A percentile compares a stretch with the other conserved stretches of the same genome.
These are phyloP conservation scores for Pseudomyrmex cubaensis DNA, from an alignment of 1,140 invertebrate species.

Conservation along the genomic window DNA sequence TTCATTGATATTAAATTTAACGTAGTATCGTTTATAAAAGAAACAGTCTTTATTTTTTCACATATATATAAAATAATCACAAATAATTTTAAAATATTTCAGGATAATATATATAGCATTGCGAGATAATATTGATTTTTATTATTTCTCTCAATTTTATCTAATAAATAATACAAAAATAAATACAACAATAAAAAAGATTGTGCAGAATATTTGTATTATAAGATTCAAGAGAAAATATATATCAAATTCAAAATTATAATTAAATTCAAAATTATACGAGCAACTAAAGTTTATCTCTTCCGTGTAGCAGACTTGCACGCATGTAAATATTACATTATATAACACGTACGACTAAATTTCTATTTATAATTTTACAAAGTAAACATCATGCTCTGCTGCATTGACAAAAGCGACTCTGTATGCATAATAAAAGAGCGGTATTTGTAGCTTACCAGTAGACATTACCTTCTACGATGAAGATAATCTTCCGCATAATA, in stretches of 20 bases:
- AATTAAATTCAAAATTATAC: neutral
- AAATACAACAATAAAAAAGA: neutral
- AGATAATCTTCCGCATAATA: slow-evolving; percentile 4
- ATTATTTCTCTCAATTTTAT: neutral
- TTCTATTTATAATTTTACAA: neutral
- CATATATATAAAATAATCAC: neutral
- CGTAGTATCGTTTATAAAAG: neutral
- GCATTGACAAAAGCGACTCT: slow-evolving; percentile 5
- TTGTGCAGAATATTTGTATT: too few relatives aligned
- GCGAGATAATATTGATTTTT: neutral
- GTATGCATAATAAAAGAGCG: slow-evolving; percentile 27
- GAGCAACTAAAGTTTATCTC: neutral
- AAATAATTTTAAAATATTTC: neutral
- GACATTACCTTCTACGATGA: neutral
- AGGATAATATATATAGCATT: neutral
- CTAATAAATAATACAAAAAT: neutral
- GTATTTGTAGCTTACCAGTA: neutral
- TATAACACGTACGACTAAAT: neutral
- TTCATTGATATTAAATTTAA: neutral
- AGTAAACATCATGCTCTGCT: neutral
- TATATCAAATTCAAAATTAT: neutral
- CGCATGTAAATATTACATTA: neutral
- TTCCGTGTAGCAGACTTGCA: neutral
- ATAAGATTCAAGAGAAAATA: too few relatives aligned
- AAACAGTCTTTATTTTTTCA: too few relatives aligned